These are phyloP conservation scores for Trileptium ribeirensis DNA, from an alignment of 2,888 invertebrate genomes.

Conservation along the genomic window DNA sequence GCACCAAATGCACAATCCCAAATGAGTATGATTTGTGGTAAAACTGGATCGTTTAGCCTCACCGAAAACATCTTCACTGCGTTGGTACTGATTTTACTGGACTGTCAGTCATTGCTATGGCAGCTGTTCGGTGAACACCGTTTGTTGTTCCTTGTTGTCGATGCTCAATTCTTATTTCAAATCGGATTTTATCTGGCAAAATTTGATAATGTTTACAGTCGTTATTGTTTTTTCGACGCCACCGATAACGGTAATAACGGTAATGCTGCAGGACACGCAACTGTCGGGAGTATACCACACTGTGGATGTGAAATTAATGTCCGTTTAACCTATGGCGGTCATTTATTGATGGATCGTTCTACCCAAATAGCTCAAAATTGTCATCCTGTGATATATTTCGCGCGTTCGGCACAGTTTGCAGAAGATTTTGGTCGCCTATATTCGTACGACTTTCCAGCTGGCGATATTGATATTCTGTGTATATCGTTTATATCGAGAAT, in stretches of 20 bases:
- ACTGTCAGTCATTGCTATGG: too few relatives aligned
- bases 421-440: background rate
- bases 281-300: too few relatives aligned
- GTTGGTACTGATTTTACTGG: too few relatives aligned
- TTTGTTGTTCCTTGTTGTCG: too few relatives aligned
- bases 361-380: background rate
- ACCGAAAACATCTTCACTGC: too few relatives aligned
- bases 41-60: too few relatives aligned
- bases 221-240: background rate
- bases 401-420: background rate
- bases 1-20: too few relatives aligned
- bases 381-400: background rate
- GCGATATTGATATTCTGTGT: background rate
- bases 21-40: too few relatives aligned
- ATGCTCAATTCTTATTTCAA: background rate
- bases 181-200: background rate
- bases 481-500: background rate
- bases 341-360: background rate
- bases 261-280: too few relatives aligned
- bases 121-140: too few relatives aligned
- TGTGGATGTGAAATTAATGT: background rate
- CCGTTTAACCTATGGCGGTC: background rate
- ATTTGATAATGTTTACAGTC: background rate
- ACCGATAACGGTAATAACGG: too few relatives aligned
- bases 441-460: background rate